Base-by-base conservation (phyloP, 2,888 invertebrate species). In the Epicampocera succincta region DNA sequence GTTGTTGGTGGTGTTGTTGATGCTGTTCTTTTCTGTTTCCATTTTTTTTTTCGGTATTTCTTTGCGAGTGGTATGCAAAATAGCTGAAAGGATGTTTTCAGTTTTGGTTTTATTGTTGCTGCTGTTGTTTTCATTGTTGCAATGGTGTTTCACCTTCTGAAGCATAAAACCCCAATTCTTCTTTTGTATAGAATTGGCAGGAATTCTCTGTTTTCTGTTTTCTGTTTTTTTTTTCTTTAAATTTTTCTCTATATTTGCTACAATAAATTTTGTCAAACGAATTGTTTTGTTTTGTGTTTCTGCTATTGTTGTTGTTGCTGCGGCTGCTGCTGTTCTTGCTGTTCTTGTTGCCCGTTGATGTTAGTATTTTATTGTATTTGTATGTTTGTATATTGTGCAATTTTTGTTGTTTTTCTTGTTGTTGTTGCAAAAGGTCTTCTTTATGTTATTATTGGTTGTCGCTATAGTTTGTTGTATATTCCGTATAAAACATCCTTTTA, bases 221-320 rank as follows among this genome's bases (percentile, higher is more conserved):
- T 3, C 9, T 33, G 5, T 48, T n/a, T 52, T 42, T 33, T 44
- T 54, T 19, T 52, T 44, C 12, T 58, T 40, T 17, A 12, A 40
- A n/a, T 66, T 66, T 72, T 76, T 81, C 83, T 48, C 76, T 72
- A 74, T 69, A 77, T 83, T 83, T 80, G 83, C 81, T 71, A 84
- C 85, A 83, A 85, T 85, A 85, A 85, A 85, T 85, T 85, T 85
- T 85, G 85, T 85, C 85, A 85, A 85, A 83, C 84, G 84, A 84
- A 83, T 84, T 84, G 74, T 82, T 76, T 81, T 80, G 66, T 71
- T 83, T 76, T 44, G n/a, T 65, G 60, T 63, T 81, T 17, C 29
- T 79, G 52, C 52, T 44, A 42, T 38, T 54, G 54, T 15, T 63
- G 38, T 11, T 73, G 63, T 46, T 65, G 48, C 13, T 68, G 48